Evolutionary conservation across 2,113 vertebrate genomes (phyloP), one percentile per base, ranked within the genome.

Genomic region (Clupea harengus): DNA sequence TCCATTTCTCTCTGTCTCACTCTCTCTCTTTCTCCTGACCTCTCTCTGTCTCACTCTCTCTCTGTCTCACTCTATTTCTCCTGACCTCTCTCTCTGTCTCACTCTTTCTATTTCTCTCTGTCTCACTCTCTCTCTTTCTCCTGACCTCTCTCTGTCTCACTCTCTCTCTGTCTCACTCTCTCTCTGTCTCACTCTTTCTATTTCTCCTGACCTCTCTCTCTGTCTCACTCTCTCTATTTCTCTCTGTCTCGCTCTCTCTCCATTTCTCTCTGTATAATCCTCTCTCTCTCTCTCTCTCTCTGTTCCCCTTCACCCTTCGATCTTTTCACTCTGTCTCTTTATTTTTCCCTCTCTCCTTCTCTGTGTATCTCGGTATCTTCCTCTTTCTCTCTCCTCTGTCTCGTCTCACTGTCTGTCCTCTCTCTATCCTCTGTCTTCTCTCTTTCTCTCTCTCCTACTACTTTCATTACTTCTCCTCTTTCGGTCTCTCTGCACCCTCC

Each of bases 181-280:
- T 81, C 88, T 89, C 86, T 67, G 88, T 89, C 85, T 88, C 81
- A 3, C 57, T 64, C 8, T 39, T 2, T 39, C 22, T 67, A 20
- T 64, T 10, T n/a, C 5, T n/a, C 57, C n/a, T n/a, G 20, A 1
- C 4, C 13, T 64, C n/a, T 64, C 57, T 57, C 54, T 17, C 75
- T 47, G 28, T 47, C 4, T 72, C 46, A 45, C 13, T 18, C 20
- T 32, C 25, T 9, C 32, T 11, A 45, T 86, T 32, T 83, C 45
- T 81, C 88, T 89, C 86, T 67, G 88, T 89, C 85, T 88, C 81
- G 0, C 57, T 64, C 8, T 39, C 39, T 39, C 22, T 67, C 64
- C 9, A 20, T 64, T 10, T n/a, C 5, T n/a, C 57, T 64, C n/a
- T n/a, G 20, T 64, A 5, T n/a, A 20, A n/a, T 9, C 4, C 13